Evolutionary conservation across 2,113 vertebrate species (phyloP).

Genomic region (Todiramphus chloris): DNA sequence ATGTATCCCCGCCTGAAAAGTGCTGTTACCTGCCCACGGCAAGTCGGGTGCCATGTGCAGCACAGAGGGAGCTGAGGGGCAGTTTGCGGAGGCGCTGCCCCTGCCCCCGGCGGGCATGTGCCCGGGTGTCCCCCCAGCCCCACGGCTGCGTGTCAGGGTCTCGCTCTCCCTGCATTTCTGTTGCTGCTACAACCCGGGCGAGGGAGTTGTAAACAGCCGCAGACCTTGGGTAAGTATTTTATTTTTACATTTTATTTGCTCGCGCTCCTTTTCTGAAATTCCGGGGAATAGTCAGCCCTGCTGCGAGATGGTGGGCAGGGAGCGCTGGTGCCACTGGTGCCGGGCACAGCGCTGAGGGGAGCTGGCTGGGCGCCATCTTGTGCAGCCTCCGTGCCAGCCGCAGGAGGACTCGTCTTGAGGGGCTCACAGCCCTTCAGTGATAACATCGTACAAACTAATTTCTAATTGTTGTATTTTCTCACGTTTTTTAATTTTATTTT

Average conservation of each 20-base stretch:
- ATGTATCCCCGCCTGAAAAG: not conserved
- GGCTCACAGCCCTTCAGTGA: accelerated
- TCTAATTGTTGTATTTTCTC: not conserved
- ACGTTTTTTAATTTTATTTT: too few species aligned
- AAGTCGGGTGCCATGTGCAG: too few species aligned
- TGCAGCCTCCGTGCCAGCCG: accelerated
- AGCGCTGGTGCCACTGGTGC: too few species aligned
- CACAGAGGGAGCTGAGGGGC: too few species aligned
- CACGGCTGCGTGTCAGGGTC: not conserved
- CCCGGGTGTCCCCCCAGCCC: not conserved
- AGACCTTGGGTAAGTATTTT: not conserved
- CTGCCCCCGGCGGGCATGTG: accelerated
- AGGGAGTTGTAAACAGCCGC: not conserved
- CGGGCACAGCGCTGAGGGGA: accelerated
- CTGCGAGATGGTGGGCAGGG: too few species aligned
- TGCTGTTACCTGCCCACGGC: not conserved
- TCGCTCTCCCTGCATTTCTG: not conserved
- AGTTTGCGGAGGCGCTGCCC: not conserved
- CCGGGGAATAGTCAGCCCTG: not conserved
- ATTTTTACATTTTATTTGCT: not conserved
- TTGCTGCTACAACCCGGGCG: not conserved
- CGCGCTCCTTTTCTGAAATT: not conserved
- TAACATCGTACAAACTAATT: not conserved
- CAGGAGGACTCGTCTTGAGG: not conserved
- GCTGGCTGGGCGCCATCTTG: not conserved